Conservation (phyloP, 2,888 invertebrate species). For the Chromoteleia sp. region DNA sequence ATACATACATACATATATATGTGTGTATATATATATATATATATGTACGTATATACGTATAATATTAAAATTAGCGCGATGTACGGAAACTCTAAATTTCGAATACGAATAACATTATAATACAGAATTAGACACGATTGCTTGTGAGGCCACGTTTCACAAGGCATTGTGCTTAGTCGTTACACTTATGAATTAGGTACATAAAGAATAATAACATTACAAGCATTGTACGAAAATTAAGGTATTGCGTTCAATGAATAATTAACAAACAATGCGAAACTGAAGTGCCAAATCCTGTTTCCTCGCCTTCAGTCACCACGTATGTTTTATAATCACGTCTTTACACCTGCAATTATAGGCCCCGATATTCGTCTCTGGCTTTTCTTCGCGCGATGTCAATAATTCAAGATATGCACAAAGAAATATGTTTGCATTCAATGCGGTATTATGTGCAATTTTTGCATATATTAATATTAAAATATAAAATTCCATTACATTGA, state of each 20-base stretch:
- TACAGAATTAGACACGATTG: slow-evolving; percentile 42
- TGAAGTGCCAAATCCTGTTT: not conserved
- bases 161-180: slow-evolving; percentile 43
- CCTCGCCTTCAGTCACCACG: not conserved
- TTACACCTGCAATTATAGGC: no score
- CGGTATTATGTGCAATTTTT: not conserved
- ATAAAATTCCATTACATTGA: not conserved
- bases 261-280: not conserved
- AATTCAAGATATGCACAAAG: not conserved
- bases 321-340: not conserved
- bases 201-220: not conserved
- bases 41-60: not conserved
- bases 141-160: slow-evolving; percentile 48
- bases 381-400: no score
- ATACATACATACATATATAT: not conserved
- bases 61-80: slow-evolving; percentile 46
- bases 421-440: not conserved
- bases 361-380: no score
- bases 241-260: slow-evolving; percentile 1
- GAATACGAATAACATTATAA: slow-evolving; percentile 49
- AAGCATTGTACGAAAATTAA: not conserved
- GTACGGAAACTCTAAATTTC: slow-evolving; percentile 44
- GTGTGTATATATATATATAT: slow-evolving; percentile 2
- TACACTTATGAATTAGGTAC: slow-evolving; percentile 6
- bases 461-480: not conserved